Conservation (phyloP, 2,888 invertebrate species). For the Drosophila subsilvestris region DNA sequence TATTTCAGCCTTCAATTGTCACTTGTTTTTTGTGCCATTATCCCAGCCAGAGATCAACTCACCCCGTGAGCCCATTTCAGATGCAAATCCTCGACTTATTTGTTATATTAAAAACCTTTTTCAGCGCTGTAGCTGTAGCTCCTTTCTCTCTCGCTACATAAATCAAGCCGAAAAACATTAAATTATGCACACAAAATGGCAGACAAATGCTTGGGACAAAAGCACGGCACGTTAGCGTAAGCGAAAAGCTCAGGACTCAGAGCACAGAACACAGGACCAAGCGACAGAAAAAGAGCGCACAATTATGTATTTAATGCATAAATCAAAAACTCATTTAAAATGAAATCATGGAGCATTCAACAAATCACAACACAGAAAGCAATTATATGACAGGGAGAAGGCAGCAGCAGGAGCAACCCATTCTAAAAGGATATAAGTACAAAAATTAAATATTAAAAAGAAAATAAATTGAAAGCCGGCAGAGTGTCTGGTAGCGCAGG, state of each 20-base stretch:
- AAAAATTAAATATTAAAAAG: constrained; percentile 66
- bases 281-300: constrained; percentile 22
- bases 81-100: constrained; percentile 40
- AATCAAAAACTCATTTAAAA: constrained; percentile 80
- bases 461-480: constrained; percentile 72
- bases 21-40: neutral
- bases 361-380: constrained; percentile 65
- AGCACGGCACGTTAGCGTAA: constrained; percentile 7
- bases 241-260: constrained; percentile 8
- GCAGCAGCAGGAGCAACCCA: constrained; percentile 22
- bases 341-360: constrained; percentile 72
- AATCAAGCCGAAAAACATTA: constrained; percentile 68
- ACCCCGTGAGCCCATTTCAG: constrained; percentile 37
- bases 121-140: constrained; percentile 20
- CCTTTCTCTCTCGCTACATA: constrained; percentile 45
- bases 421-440: constrained; percentile 46
- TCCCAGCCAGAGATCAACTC: constrained; percentile 19
- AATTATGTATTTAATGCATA: constrained; percentile 76
- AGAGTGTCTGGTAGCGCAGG: constrained; percentile 17
- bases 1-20: constrained; percentile 17
- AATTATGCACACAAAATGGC: constrained; percentile 70
- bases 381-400: constrained; percentile 56
- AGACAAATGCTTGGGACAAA: constrained; percentile 54
- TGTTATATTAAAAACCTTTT: constrained; percentile 50
- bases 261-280: constrained; percentile 2